phyloP scores from a whole-genome alignment of 30 jellyfish, hydroid and myxozoan genomes.

The Morbakka virulenta region DNA sequence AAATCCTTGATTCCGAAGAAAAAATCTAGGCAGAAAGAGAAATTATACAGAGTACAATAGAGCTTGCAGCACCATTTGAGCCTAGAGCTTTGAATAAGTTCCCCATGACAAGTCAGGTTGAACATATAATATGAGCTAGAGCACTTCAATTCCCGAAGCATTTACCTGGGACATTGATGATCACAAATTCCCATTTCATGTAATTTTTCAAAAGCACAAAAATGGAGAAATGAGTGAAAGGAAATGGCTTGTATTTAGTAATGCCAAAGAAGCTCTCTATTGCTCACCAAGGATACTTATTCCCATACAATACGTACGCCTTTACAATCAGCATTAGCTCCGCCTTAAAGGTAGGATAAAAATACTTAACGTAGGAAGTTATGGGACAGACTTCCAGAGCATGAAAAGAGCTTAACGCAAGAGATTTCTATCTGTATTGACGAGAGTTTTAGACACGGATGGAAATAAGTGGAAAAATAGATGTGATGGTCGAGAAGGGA shows the following conservation, averaged over 20 bases:
- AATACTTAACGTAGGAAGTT: slow-evolving; percentile 36
- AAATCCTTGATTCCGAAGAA: no score
- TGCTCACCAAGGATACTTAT: slow-evolving; percentile 33
- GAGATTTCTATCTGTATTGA: slow-evolving; percentile 35
- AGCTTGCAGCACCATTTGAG: no score
- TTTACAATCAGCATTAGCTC: slow-evolving; percentile 28
- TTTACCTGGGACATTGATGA: slow-evolving; percentile 19
- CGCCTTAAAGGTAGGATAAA: slow-evolving; percentile 46
- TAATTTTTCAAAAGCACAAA: slow-evolving; percentile 12
- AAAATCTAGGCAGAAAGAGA: no score
- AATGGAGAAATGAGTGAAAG: slow-evolving; percentile 38
- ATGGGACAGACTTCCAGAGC: slow-evolving; percentile 37
- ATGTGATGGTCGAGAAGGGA: slow-evolving; percentile 15
- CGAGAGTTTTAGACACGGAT: slow-evolving; percentile 34
- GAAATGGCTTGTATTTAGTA: slow-evolving; percentile 47
- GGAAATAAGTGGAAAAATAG: background rate
- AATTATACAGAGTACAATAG: no score
- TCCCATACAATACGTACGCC: slow-evolving; percentile 21
- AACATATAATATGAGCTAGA: no score
- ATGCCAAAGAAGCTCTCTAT: slow-evolving; percentile 32
- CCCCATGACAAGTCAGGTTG: no score
- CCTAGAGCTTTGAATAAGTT: no score
- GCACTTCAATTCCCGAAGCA: no score
- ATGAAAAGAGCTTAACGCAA: slow-evolving; percentile 21
- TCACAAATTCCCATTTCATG: slow-evolving; percentile 2